Percentiles rank a stretch among this genome's conserved stretches.
These are phyloP conservation scores for Propithecus coquereli DNA, from an alignment of 2,113 vertebrate species.

Conservation along the genomic window DNA sequence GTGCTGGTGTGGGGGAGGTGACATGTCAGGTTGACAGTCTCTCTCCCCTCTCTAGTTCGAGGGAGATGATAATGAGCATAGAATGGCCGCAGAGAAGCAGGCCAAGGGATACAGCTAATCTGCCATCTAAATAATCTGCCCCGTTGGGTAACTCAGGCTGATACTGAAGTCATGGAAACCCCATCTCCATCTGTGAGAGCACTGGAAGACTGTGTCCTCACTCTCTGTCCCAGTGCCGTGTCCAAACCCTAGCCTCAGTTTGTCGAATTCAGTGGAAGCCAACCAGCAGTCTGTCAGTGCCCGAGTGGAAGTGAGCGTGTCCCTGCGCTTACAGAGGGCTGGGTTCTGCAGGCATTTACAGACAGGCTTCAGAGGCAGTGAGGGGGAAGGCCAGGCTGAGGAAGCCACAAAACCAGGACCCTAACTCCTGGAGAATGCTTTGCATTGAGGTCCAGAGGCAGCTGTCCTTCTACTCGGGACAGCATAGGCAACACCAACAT, in stretches of 20 bases:
- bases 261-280: background rate
- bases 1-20: background rate
- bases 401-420: background rate
- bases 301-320: background rate
- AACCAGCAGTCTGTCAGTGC: background rate
- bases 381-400: background rate
- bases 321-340: too few species aligned
- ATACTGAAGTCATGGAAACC: background rate
- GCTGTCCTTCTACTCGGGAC: background rate
- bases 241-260: background rate
- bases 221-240: background rate
- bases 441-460: too few species aligned
- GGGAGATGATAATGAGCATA: background rate
- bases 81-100: background rate
- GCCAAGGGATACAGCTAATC: background rate
- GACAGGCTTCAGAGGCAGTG: background rate
- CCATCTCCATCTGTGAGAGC: background rate
- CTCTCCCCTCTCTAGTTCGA: background rate
- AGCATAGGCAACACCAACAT: rapidly evolving
- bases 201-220: background rate
- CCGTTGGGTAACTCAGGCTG: rapidly evolving
- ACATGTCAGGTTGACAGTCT: rapidly evolving
- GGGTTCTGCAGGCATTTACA: too few species aligned
- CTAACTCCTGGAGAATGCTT: background rate
- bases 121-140: background rate